Base-by-base conservation (phyloP, 2,888 invertebrate species). In the Pollenia amentaria region DNA sequence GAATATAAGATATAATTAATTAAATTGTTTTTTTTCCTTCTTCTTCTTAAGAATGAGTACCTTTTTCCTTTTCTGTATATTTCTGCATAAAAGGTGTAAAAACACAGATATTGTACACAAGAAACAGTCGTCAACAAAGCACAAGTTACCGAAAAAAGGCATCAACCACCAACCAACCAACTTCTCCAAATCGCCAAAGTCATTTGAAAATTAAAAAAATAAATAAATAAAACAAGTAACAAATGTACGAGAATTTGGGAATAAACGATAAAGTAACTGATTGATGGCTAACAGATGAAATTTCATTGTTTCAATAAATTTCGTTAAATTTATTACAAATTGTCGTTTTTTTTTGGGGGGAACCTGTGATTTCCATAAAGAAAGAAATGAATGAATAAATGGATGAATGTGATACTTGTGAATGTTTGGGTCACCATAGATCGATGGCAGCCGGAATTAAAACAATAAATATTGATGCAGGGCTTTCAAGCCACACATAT, bases 281-380 rank as follows among this genome's bases (percentile, higher is more conserved):
- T 91, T 91, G 92, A 91, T 91, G 91, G 90, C 88, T 89, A 89
- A 88, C 89, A 90, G 89, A 89, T 90, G 89, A 90, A 89, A 87
- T 90, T 90, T 89, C 86, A 90, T 89, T 92, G 92, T 91, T 91
- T 91, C 88, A 91, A 91, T 91, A 91, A 91, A 92, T 91, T 92
- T 90, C 88, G 90, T 88, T 91, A 90, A 92, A 91, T 91, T 92
- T 90, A 90, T 90, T 91, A 91, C 91, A 90, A 89, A 91, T 90
- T 91, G 89, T 89, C 87, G 79, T 77, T 80, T 85, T 1, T 21
- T 29, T 6, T 29, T 29, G 29, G 72, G 62, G 73, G 81, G 79
- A 85, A 77, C 38, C 73, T 48, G 65, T 67, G 84, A 80, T 57
- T 29, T 55, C 76, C 38, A 44, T n/a, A 65, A 53, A 40, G 57